Evolutionary conservation across 2,797 vertebrate species (phyloP), one percentile per base, ranked within the genome.

Genomic region (Gambelia wislizenii): DNA sequence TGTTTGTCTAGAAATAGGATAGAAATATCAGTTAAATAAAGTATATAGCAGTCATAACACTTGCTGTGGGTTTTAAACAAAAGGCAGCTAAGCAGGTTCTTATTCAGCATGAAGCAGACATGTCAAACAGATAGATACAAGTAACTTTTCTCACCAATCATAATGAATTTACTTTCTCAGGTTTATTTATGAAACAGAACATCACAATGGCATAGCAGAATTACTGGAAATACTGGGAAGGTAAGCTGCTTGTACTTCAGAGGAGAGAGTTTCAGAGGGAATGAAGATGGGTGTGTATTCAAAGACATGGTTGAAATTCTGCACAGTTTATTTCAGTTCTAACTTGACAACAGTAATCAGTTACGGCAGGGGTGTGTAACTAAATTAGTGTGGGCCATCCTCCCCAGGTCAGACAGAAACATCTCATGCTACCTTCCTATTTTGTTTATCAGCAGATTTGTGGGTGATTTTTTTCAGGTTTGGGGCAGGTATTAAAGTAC

Each of bases 111-210:
- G 12, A 49, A 44, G 56, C 39, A 84, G 30, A 8, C 9, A 52
- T 85, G 49, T 69, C 49, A 69, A 33, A 72, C 9, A 75, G 27
- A 59, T 67, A 75, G 27, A 59, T 67, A 36, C 44, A 54, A 89
- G 13, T 84, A 42, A 12, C 42, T 44, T 54, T 16, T 64, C 75
- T 78, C 20, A 59, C 18, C 59, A 85, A 7, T 27, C 42, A 54
- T 87, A 36, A 78, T 84, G 74, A 85, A 56, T 96, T 52, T 89
- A 18, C 69, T 91, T 91, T 92, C 6, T 92, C 93, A 99, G 99
- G 97, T 99, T 99, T 98, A 99, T 99, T 98, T 99, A 99, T 97
- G 99, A 99, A 98, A 99, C 99, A 4, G 99, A 99, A 96, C 99
- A 99, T 96, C 99, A 99, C 96, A 99, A 99, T 74, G 99, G 99